These are phyloP conservation scores for Acanthopagrus latus DNA, from an alignment of 2,797 vertebrate species.

Conservation along the genomic window DNA sequence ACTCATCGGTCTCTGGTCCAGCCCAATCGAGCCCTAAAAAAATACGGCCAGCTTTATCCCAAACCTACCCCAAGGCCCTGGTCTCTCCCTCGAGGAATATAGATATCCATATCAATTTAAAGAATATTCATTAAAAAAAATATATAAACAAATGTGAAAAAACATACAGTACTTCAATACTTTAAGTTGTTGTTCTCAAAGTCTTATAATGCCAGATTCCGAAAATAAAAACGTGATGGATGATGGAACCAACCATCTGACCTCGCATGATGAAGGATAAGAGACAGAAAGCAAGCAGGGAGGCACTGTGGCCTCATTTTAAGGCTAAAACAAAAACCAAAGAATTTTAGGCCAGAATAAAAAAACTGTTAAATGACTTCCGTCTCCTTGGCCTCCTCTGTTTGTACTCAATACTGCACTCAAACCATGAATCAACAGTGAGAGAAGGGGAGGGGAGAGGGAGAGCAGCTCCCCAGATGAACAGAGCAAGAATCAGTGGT, in stretches of 20 bases:
- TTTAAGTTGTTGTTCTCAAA: constrained; percentile 52
- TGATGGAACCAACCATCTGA: constrained; percentile 16
- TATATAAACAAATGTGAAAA: constrained; percentile 70
- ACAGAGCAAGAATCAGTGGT: constrained; percentile 16
- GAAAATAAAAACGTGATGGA: constrained; percentile 9
- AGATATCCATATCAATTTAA: constrained; percentile 78
- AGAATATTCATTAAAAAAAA: constrained; percentile 65
- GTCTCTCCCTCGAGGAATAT: constrained; percentile 73
- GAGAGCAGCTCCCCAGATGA: neutral
- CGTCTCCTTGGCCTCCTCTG: constrained; percentile 14
- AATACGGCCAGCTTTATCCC: constrained; percentile 1
- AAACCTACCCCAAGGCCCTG: constrained; percentile 62
- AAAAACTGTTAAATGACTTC: constrained; percentile 8
- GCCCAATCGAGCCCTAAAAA: neutral
- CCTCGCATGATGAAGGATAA: constrained; percentile 6
- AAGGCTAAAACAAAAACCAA: constrained; percentile 39
- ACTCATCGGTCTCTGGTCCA: too few relatives aligned
- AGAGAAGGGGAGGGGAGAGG: neutral
- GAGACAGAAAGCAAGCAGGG: constrained; percentile 28
- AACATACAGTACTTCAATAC: constrained; percentile 60
- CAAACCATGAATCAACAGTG: constrained; percentile 44
- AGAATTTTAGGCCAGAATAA: constrained; percentile 3
- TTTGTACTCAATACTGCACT: constrained; percentile 66
- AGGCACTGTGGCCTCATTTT: constrained; percentile 22
- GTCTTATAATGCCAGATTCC: constrained; percentile 63